phyloP scores from a whole-genome alignment of 2,113 vertebrate genomes.

The Noctilio leporinus region DNA sequence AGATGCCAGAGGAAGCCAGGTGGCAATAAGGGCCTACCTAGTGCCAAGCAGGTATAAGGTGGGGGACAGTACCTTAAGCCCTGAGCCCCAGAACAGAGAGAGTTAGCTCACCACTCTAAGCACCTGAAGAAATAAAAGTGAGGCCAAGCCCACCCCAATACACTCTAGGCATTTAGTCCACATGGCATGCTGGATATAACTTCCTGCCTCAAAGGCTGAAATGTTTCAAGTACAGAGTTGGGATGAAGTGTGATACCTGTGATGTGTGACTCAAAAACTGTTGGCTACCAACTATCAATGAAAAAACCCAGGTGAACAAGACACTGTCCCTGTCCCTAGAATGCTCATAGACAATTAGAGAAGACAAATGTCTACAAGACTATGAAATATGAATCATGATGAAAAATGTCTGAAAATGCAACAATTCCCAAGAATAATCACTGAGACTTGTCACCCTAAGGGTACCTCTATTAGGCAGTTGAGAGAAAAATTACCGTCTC shows the following conservation, averaged over 20 bases:
- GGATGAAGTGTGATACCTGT: not conserved
- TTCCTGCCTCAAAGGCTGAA: not conserved
- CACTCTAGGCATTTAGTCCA: not conserved
- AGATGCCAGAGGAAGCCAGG: not conserved
- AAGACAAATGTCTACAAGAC: not conserved
- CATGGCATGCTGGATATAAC: not conserved
- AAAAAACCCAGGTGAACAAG: not conserved
- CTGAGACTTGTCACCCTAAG: not conserved
- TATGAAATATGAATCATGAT: not conserved
- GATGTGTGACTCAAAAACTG: not conserved
- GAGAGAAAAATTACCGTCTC: not conserved
- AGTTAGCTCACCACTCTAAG: not conserved
- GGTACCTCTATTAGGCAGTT: not conserved
- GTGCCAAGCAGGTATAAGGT: not conserved
- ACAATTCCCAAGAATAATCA: not conserved
- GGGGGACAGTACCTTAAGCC: not conserved
- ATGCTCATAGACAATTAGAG: not conserved
- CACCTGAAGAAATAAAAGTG: not conserved
- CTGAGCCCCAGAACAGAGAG: not conserved
- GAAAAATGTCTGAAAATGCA: constrained; percentile 12
- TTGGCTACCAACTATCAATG: not conserved
- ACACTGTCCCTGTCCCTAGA: not conserved
- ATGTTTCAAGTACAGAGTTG: not conserved
- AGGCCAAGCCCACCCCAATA: not conserved
- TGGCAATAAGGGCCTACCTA: not conserved